Evolutionary conservation across 1,140 invertebrate genomes (phyloP).

Genomic region (Streblospio benedicti): DNA sequence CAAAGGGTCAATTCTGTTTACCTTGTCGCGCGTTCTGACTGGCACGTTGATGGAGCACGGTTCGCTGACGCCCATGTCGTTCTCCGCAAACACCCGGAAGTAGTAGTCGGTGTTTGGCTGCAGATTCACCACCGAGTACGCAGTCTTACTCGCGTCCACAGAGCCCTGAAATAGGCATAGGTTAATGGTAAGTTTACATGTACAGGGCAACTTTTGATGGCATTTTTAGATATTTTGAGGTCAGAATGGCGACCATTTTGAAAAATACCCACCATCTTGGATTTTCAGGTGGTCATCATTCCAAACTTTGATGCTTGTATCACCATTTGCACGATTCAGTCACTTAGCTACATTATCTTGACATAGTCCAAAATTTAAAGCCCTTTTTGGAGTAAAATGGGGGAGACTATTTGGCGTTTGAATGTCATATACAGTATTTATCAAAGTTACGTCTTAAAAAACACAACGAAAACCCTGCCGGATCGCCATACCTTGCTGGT

Average conservation of each 20-base stretch:
- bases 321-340: no score
- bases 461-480: background rate
- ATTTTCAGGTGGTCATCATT: background rate
- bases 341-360: no score
- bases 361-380: no score
- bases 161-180: background rate
- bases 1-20: background rate
- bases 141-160: conserved; percentile 47
- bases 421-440: no score
- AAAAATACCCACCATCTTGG: background rate
- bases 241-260: background rate
- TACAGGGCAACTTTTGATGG: background rate
- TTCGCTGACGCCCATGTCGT: conserved; percentile 67
- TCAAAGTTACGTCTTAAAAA: no score
- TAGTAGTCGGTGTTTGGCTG: conserved; percentile 49
- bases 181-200: background rate
- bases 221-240: no score
- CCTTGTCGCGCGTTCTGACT: background rate
- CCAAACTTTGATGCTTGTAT: no score
- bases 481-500: no score
- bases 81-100: conserved; percentile 82
- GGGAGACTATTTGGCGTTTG: no score
- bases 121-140: conserved; percentile 57
- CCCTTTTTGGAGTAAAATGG: no score
- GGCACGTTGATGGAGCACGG: conserved; percentile 15